Percentiles rank a stretch among this genome's conserved stretches.
Conservation (phyloP, 1,140 invertebrate species). For the Leptinotarsa lineolata region DNA sequence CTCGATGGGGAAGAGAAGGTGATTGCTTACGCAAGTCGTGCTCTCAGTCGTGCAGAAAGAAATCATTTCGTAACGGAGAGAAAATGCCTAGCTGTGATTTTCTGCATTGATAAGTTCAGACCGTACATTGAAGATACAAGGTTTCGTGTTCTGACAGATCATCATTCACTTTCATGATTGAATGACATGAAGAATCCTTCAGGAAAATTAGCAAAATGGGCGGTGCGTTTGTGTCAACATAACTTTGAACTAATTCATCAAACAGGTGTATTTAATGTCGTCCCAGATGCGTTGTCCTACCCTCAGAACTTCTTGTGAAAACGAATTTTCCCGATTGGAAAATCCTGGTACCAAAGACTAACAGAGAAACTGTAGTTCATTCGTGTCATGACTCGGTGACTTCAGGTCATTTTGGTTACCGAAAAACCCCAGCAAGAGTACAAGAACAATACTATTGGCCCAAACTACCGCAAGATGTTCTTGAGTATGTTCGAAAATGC, state of each 20-base stretch:
- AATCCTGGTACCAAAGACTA: no score
- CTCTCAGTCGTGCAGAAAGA: constrained; percentile 50
- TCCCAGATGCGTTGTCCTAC: constrained; percentile 21
- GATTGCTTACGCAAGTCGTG: constrained; percentile 48
- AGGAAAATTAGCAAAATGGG: constrained; percentile 12
- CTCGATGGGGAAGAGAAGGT: constrained; percentile 33
- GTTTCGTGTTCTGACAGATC: constrained; percentile 43
- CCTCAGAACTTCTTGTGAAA: no score
- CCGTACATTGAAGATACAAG: constrained; percentile 54
- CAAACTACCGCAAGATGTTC: not conserved
- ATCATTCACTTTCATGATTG: constrained; percentile 21
- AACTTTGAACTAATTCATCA: constrained; percentile 14
- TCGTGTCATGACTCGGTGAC: constrained; percentile 29
- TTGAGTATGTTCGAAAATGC: constrained; percentile 16
- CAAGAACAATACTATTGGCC: constrained; percentile 4
- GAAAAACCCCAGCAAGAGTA: constrained; percentile 19
- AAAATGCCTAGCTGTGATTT: constrained; percentile 58
- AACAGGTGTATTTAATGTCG: constrained; percentile 18
- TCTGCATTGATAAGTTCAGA: constrained; percentile 54
- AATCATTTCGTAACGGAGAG: constrained; percentile 57
- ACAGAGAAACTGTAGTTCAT: no score
- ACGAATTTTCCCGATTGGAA: constrained; percentile 32
- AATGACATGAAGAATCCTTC: constrained; percentile 26
- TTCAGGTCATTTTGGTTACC: constrained; percentile 23
- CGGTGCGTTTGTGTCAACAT: constrained; percentile 16